Conservation (phyloP, 1,140 invertebrate species). For the Conopomorpha cramerella region DNA sequence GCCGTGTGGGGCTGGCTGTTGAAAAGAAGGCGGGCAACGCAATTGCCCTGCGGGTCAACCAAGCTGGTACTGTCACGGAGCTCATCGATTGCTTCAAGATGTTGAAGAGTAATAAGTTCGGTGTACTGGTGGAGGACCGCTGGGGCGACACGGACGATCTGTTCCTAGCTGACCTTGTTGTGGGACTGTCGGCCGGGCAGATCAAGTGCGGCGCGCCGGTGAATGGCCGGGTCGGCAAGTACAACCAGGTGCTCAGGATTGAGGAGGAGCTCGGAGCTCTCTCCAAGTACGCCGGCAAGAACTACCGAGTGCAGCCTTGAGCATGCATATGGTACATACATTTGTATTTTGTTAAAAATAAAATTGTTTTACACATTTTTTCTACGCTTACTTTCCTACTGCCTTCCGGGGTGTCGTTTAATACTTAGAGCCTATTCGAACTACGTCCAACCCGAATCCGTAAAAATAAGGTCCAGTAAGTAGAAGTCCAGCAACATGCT, state of each 20-base stretch:
- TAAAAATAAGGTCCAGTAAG: no score
- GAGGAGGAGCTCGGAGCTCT: constrained; percentile 92
- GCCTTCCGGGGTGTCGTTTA: no score
- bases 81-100: constrained; percentile 90
- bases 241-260: constrained; percentile 97
- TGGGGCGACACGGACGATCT: constrained; percentile 96
- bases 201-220: constrained; percentile 98
- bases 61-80: constrained; percentile 95
- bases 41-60: constrained; percentile 94
- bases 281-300: constrained; percentile 92
- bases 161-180: constrained; percentile 97
- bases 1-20: constrained; percentile 88
- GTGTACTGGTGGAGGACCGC: constrained; percentile 91
- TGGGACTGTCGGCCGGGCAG: constrained; percentile 94
- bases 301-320: constrained; percentile 79
- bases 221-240: constrained; percentile 94
- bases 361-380: no score
- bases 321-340: no score
- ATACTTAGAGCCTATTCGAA: no score
- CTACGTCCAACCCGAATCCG: no score
- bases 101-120: constrained; percentile 90
- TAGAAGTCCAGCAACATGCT: no score
- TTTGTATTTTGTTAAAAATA: no score
- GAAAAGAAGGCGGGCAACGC: constrained; percentile 96
- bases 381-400: no score